Percentiles rank a stretch among this genome's conserved stretches.
Evolutionary conservation across 2,113 vertebrate genomes (phyloP).

Genomic region (Grallaria varia): DNA sequence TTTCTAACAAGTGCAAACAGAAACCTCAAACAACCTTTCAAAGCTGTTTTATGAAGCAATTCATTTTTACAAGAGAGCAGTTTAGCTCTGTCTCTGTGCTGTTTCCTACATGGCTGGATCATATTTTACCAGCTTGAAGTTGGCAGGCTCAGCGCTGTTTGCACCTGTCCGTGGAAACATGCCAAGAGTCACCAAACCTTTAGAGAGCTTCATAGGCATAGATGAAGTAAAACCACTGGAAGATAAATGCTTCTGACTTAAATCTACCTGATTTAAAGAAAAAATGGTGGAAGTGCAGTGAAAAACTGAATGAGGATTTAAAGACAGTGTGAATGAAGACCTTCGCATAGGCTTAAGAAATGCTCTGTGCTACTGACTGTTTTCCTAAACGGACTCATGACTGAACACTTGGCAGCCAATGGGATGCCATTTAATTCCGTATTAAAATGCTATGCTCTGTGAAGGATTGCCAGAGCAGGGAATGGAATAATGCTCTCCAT

Average conservation of each 20-base stretch:
- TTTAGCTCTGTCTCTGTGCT: background rate
- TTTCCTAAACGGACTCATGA: background rate
- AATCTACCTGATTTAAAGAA: background rate
- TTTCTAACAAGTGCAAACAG: background rate
- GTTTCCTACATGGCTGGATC: background rate
- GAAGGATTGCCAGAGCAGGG: background rate
- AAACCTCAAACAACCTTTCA: background rate
- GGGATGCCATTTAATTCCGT: background rate
- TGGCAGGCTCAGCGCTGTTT: background rate
- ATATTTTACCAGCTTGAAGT: background rate
- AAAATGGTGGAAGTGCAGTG: background rate
- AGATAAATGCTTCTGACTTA: background rate
- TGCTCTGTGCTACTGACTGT: background rate
- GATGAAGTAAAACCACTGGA: background rate
- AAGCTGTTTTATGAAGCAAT: background rate
- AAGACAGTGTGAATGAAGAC: background rate
- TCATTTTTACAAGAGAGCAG: background rate
- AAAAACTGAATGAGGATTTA: background rate
- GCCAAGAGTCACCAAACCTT: background rate
- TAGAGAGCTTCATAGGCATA: background rate
- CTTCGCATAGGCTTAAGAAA: background rate
- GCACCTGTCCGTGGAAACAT: background rate
- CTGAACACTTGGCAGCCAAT: background rate
- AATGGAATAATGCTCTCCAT: background rate
- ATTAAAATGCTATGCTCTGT: background rate